phyloP scores from a whole-genome alignment of 2,888 invertebrate species.

The Pyrocoelia pectoralis region DNA sequence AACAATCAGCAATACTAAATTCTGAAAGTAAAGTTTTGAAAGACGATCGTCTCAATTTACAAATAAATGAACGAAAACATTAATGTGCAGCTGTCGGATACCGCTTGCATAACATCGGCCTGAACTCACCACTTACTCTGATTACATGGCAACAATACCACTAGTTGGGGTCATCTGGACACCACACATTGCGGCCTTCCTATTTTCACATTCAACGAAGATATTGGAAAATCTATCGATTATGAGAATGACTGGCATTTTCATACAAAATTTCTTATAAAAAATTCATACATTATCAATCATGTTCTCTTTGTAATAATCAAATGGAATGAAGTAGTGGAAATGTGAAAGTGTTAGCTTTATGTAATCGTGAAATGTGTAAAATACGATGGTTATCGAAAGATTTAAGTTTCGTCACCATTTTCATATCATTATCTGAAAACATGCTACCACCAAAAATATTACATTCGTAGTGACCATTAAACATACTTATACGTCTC shows the following conservation, averaged over 20 bases:
- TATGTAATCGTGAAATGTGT: too few species aligned
- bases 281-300: neutral
- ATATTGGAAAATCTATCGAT: neutral
- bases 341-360: neutral
- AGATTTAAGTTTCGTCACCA: too few species aligned
- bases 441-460: too few species aligned
- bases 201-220: slow-evolving; percentile 18
- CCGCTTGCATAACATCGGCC: slow-evolving; percentile 36
- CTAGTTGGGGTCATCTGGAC: slow-evolving; percentile 45
- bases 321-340: neutral
- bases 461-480: too few species aligned
- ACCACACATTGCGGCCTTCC: slow-evolving; percentile 46
- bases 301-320: neutral
- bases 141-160: slow-evolving; percentile 51
- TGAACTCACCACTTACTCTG: slow-evolving; percentile 50
- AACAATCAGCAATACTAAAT: too few species aligned
- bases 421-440: too few species aligned
- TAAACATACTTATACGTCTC: too few species aligned
- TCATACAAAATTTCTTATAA: neutral
- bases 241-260: neutral
- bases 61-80: slow-evolving; percentile 21
- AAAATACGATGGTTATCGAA: too few species aligned
- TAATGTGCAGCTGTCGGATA: slow-evolving; percentile 28
- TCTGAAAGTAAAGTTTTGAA: too few species aligned
- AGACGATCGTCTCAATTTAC: too few species aligned